Evolutionary conservation across 2,113 vertebrate genomes (phyloP).

Genomic region (Gadus macrocephalus): DNA sequence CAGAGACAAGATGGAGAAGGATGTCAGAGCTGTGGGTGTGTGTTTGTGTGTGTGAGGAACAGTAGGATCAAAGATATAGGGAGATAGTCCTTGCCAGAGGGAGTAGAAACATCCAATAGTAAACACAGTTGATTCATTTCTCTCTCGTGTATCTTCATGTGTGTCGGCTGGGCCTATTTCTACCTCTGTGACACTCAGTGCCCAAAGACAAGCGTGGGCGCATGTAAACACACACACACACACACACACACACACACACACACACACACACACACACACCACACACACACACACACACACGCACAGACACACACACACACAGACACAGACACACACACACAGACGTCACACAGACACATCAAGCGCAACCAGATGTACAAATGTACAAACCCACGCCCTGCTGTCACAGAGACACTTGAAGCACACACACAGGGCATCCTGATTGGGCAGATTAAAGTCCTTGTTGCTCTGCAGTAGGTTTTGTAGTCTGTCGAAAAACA

Average conservation of each 20-base stretch:
- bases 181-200: conserved; percentile 9
- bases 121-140: conserved; percentile 45
- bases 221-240: too few relatives aligned
- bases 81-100: conserved; percentile 58
- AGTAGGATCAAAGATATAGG: conserved; percentile 15
- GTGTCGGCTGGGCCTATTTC: conserved; percentile 24
- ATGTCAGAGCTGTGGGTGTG: neutral
- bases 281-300: conserved; percentile 16
- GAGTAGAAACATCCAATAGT: conserved; percentile 41
- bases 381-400: neutral
- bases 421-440: neutral
- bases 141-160: conserved; percentile 23
- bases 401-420: neutral
- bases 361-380: too few relatives aligned
- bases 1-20: conserved; percentile 29
- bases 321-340: neutral
- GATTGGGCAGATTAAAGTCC: conserved; percentile 51
- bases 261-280: conserved; percentile 18
- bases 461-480: conserved; percentile 31
- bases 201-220: too few relatives aligned
- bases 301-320: conserved; percentile 25
- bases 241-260: too few relatives aligned
- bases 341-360: neutral
- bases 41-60: conserved; percentile 6
- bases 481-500: conserved; percentile 40